Evolutionary conservation across 2,888 invertebrate genomes (phyloP).

Genomic region (Seira sanloemensis): DNA sequence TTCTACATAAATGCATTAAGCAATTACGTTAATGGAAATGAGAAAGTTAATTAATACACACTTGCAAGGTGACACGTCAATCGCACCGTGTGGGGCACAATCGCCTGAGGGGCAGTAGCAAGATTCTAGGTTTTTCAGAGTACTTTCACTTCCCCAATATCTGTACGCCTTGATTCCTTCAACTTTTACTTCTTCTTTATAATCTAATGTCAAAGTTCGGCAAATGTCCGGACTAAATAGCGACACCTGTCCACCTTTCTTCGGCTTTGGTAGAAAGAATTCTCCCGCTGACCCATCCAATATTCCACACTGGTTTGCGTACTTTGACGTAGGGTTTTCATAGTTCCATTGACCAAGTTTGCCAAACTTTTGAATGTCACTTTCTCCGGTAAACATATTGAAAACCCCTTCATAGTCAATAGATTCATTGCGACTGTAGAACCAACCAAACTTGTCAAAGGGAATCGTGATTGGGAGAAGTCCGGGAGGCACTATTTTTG

Average conservation of each 20-base stretch:
- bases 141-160: conserved; percentile 80
- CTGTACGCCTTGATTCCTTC: conserved; percentile 80
- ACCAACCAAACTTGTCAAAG: conserved; percentile 90
- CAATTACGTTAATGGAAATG: background rate
- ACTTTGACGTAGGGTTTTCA: conserved; percentile 78
- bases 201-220: conserved; percentile 80
- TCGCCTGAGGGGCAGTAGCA: conserved; percentile 81
- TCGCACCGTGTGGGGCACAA: conserved; percentile 78
- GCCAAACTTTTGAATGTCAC: conserved; percentile 82
- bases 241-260: conserved; percentile 79
- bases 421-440: conserved; percentile 88
- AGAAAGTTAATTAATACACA: conserved; percentile 74
- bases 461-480: conserved; percentile 77
- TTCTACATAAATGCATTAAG: background rate
- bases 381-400: conserved; percentile 85
- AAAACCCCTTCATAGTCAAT: conserved; percentile 84
- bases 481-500: conserved; percentile 71
- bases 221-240: conserved; percentile 88
- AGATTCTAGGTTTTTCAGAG: conserved; percentile 77
- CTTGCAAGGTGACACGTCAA: conserved; percentile 84
- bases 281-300: conserved; percentile 88
- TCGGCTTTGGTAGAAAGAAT: conserved; percentile 83
- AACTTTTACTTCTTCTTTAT: conserved; percentile 79
- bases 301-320: conserved; percentile 79
- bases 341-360: conserved; percentile 85